A percentile compares a stretch with the other conserved stretches of the same genome.
Evolutionary conservation across 2,797 vertebrate genomes (phyloP).

Genomic region (Pseudomugil tenellus): DNA sequence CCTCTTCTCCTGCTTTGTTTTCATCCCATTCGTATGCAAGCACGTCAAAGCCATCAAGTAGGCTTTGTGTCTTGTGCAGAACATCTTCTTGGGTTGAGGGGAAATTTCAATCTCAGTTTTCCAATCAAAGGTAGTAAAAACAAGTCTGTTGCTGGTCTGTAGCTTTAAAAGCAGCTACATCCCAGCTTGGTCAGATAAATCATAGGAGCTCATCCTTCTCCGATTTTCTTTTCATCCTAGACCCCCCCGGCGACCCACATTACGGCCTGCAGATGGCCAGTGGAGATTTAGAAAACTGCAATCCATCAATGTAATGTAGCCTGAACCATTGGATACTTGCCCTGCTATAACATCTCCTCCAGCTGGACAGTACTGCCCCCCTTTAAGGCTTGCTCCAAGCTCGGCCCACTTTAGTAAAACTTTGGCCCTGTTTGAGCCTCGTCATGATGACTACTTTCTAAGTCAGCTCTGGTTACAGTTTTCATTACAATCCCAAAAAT

Average conservation of each 20-base stretch:
- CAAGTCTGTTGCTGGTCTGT: slow-evolving; percentile 41
- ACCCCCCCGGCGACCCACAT: slow-evolving; percentile 73
- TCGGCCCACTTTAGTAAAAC: slow-evolving; percentile 62
- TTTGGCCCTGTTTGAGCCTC: slow-evolving; percentile 35
- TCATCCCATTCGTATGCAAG: slow-evolving; percentile 57
- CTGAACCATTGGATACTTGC: slow-evolving; percentile 63
- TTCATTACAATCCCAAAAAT: slow-evolving; percentile 45
- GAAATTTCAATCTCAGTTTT: slow-evolving; percentile 75
- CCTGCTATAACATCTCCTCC: slow-evolving; percentile 67
- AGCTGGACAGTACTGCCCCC: slow-evolving; percentile 54
- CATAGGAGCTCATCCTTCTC: slow-evolving; percentile 76
- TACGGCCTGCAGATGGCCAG: slow-evolving; percentile 79
- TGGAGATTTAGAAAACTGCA: slow-evolving; percentile 78
- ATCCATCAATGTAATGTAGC: slow-evolving; percentile 79
- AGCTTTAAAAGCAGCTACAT: slow-evolving; percentile 54
- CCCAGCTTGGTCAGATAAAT: slow-evolving; percentile 76
- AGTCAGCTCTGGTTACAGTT: slow-evolving; percentile 33
- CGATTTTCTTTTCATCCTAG: slow-evolving; percentile 75
- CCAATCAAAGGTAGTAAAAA: slow-evolving; percentile 78
- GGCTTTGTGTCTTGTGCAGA: slow-evolving; percentile 73
- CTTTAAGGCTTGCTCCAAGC: slow-evolving; percentile 38
- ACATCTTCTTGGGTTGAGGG: slow-evolving; percentile 70
- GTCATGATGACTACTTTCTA: slow-evolving; percentile 19
- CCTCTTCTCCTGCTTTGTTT: slow-evolving; percentile 54
- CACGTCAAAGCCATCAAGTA: slow-evolving; percentile 60